Evolutionary conservation across 92 coral and sea anemone genomes (phyloP), one percentile per base, ranked within the genome.

Genomic region (Montipora capitata): DNA sequence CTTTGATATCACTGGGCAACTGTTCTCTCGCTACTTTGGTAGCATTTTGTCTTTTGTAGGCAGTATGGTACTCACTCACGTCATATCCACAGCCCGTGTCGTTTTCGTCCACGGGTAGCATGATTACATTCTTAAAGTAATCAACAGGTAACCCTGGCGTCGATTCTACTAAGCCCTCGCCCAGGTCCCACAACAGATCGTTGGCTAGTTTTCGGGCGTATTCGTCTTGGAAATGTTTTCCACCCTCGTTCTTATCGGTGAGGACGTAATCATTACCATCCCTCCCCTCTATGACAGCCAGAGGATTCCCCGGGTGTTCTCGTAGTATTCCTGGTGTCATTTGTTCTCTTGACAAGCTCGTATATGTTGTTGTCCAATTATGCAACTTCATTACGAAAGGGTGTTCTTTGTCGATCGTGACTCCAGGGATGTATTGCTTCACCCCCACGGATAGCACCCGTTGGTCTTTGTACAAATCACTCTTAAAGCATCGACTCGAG

Each of bases 271-370:
- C 78, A 1, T 48, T 49, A 3, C 14, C 14, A 44, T 74, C 78
- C 1, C 6, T 17, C 12, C 78, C 78, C 62, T 74, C 78, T 38
- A 74, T 74, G 14, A 74, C 78, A 58, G 78, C 78, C 39, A 74
- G 15, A 3, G 78, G 78, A 15, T 74, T 74, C 10, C 78, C 78
- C 0, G 78, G 78, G 38, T 74, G 78, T 16, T 6, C 59, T 4
- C 62, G 63, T 11, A 74, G 48, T 3, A 48, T 51, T n/a, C 13
- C 15, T 3, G n/a, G 40, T 4, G 78, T 74, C 16, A 74, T 7
- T 7, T 74, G 62, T 5, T 16, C 63, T 41, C 18, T 74, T 10
- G 42, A 62, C 56, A 10, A 18, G 6, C 20, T 27, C 20, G 62
- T 62, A 7, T 74, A 10, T 2, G 9, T 58, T 7, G 0, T 11